Base-by-base conservation (phyloP, 2,888 invertebrate species). In the Coleophora flavipennella region DNA sequence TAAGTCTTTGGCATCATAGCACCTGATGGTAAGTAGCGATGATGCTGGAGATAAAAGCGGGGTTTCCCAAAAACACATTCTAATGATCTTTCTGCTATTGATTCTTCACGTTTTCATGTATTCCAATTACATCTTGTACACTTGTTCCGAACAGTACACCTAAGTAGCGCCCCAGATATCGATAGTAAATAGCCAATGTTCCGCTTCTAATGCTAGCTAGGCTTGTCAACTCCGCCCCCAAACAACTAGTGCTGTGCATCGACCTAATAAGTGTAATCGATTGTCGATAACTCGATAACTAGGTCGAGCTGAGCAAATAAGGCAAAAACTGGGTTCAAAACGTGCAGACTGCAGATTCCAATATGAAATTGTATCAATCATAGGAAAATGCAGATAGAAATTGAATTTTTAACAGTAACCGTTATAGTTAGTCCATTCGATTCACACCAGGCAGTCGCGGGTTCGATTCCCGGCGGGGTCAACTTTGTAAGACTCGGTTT, bases 191-290 rank as follows among this genome's bases (percentile, higher is more conserved):
- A 44, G 41, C 46, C 44, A 41, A 40, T 44, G 48, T 50, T 45
- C 46, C 50, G 51, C 50, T 43, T 44, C 51, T 62, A 60, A 62
- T 55, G 36, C 47, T 49, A 42, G 51, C 51, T 50, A 55, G 50
- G 49, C 50, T 56, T 65, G 59, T 59, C 61, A 57, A 53, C 55
- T 44, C 53, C 57, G 55, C 59, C 62, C 50, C 43, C 40, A 39
- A 45, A 44, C 32, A 37, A 36, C 55, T 57, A 59, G 59, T 61
- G 62, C 58, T 60, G 58, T 55, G 41, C 53, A 44, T 48, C 53
- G 35, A 43, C 44, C 51, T 66, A 66, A 65, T 67, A 59, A 55
- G 59, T 53, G 64, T 61, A 61, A 67, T 67, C 66, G 58, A 62
- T 59, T 57, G 40, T 49, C 55, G 59, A 62, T 62, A 62, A 52